A percentile compares a stretch with the other conserved stretches of the same genome.
Evolutionary conservation across 2,888 invertebrate genomes (phyloP).

Genomic region (Macroteleia sp.): DNA sequence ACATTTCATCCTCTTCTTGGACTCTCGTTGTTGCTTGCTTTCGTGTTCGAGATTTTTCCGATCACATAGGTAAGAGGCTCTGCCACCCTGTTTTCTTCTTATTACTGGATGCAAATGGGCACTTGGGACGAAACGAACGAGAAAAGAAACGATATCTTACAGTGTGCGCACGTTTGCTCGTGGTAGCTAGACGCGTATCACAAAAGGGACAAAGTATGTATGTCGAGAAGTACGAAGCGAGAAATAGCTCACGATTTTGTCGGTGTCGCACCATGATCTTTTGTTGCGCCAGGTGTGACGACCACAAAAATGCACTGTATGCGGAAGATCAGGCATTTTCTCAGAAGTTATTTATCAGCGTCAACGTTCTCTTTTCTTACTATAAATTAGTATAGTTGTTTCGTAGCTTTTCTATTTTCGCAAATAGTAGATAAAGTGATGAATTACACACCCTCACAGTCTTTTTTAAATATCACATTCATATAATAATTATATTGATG

Average conservation of each 20-base stretch:
- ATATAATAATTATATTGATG: too few relatives aligned
- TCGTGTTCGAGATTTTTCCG: slow-evolving; percentile 58
- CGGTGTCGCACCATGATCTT: slow-evolving; percentile 15
- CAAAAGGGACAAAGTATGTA: slow-evolving; percentile 35
- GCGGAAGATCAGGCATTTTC: slow-evolving; percentile 36
- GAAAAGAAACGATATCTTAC: slow-evolving; percentile 48
- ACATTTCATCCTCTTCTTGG: slow-evolving; percentile 56
- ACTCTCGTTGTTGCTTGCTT: slow-evolving; percentile 40
- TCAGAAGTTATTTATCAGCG: slow-evolving; percentile 32
- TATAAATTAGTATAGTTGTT: too few relatives aligned
- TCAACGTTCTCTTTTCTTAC: slow-evolving; percentile 27
- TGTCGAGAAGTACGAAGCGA: slow-evolving; percentile 23
- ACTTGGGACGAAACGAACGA: slow-evolving; percentile 31
- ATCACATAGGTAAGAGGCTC: slow-evolving; percentile 43
- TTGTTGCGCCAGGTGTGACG: slow-evolving; percentile 20
- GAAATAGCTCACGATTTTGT: slow-evolving; percentile 51
- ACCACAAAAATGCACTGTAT: slow-evolving; percentile 35
- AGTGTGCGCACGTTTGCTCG: slow-evolving; percentile 23
- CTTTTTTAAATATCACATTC: too few relatives aligned
- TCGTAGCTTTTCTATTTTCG: too few relatives aligned
- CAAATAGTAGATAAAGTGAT: too few relatives aligned
- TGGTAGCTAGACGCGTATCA: slow-evolving; percentile 40
- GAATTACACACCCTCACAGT: too few relatives aligned
- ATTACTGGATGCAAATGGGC: slow-evolving; percentile 57
- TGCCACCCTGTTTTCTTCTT: slow-evolving; percentile 55